These are phyloP conservation scores for Gambusia yucatana DNA, from an alignment of 2,797 vertebrate species.

Conservation along the genomic window DNA sequence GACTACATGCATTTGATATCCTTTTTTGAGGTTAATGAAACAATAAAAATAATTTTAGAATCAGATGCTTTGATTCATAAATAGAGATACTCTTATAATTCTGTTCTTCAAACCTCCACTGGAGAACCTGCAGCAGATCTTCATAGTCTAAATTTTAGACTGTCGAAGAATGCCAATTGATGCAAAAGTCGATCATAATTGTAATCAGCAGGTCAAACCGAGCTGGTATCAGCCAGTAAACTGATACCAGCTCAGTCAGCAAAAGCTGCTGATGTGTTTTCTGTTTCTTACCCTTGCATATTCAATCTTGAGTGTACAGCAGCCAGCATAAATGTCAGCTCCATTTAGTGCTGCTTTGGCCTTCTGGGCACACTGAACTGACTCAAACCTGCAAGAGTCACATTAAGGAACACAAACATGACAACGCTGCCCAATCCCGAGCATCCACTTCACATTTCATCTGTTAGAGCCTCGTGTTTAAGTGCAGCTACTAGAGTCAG, in stretches of 20 bases:
- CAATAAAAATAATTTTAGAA: background rate
- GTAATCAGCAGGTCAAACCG: background rate
- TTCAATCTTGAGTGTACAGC: slow-evolving; percentile 98
- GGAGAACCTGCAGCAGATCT: background rate
- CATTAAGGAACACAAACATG: slow-evolving; percentile 82
- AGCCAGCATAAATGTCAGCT: slow-evolving; percentile 97
- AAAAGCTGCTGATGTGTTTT: background rate
- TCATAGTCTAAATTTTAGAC: background rate
- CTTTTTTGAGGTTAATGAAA: background rate
- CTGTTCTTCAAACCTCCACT: background rate
- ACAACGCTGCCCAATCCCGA: background rate
- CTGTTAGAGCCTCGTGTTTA: background rate
- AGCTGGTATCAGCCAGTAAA: background rate
- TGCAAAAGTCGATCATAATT: background rate
- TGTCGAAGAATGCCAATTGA: background rate
- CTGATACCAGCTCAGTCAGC: background rate
- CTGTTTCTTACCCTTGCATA: slow-evolving; percentile 91
- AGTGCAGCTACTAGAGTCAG: background rate
- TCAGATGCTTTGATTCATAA: background rate
- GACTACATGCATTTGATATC: background rate
- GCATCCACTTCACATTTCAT: background rate
- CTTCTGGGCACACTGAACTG: slow-evolving; percentile 93
- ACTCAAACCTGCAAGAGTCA: slow-evolving; percentile 85
- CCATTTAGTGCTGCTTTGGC: slow-evolving; percentile 97
- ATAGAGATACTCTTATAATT: background rate